These are phyloP conservation scores for Pycnomerus fuliginosus DNA, from an alignment of 2,888 invertebrate genomes.

Conservation along the genomic window DNA sequence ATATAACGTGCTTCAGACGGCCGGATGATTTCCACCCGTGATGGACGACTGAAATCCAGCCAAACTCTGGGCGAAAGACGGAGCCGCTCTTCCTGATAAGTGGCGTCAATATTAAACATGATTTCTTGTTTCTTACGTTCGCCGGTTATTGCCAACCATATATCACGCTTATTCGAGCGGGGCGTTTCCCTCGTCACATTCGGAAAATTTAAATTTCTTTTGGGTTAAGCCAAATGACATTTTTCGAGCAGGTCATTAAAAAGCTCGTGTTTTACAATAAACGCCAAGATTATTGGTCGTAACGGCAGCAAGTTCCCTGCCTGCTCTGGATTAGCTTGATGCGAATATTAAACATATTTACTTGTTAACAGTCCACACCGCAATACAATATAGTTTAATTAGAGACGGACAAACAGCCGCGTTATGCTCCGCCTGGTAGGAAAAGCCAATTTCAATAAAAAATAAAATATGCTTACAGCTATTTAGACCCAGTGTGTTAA, in stretches of 20 bases:
- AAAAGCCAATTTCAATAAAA: slow-evolving; percentile 38
- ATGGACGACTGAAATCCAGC: slow-evolving; percentile 52
- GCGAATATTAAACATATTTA: slow-evolving; percentile 40
- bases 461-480: slow-evolving; percentile 33
- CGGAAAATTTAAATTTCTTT: no score
- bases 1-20: slow-evolving; percentile 49
- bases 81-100: slow-evolving; percentile 38
- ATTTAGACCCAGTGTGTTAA: slow-evolving; percentile 26
- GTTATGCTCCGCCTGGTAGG: slow-evolving; percentile 29
- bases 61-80: slow-evolving; percentile 30
- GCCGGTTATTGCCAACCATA: slow-evolving; percentile 47
- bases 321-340: slow-evolving; percentile 34
- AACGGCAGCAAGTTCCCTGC: slow-evolving; percentile 18
- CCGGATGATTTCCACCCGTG: slow-evolving; percentile 51
- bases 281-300: slow-evolving; percentile 30
- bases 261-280: slow-evolving; percentile 22
- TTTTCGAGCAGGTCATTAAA: slow-evolving; percentile 12
- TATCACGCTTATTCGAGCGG: slow-evolving; percentile 47
- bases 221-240: no score
- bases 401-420: slow-evolving; percentile 36
- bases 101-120: slow-evolving; percentile 51
- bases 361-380: slow-evolving; percentile 35
- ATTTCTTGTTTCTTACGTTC: slow-evolving; percentile 52
- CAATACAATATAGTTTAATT: slow-evolving; percentile 39
- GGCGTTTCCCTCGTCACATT: slow-evolving; percentile 39